Base-by-base conservation (phyloP, 2,113 vertebrate genomes). In the Sinocyclocheilus rhinocerous region DNA sequence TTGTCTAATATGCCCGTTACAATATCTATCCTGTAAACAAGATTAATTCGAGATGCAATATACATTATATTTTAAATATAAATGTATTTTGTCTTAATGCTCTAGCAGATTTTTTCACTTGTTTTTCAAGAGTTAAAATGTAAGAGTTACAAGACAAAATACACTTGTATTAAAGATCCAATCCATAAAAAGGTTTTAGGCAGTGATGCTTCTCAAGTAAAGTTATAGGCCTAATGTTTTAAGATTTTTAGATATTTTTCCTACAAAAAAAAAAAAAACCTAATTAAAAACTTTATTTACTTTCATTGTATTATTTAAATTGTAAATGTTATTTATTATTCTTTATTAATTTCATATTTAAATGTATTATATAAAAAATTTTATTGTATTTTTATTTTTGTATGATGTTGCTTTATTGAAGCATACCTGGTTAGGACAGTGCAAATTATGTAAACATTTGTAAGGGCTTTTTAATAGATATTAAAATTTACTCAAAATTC, bases 381-480 rank as follows among this genome's bases (percentile, higher is more conserved):
- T 16, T 16, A 67, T 33, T 33, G 26, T 33, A 36, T 36, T 6
- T 50, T 55, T 55, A 55, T 20, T 55, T 55, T 55, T 55, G 52
- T 18, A 6, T 55, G 15, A 4, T 69, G 16, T 4, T 7, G 29
- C 16, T 70, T 70, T 70, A 70, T 73, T 73, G 36, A 0, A 11
- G 20, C 70, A 45, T 73, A 4, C 20, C 70, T 73, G 39, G 36
- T 73, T 42, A 45, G 36, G 39, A 45, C 36, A 45, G 20, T 73
- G 70, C 22, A 73, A 73, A 73, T n/a, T 42, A 45, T 73, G 36
- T 73, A 73, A 73, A 73, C 20, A 2, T 45, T 63, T 63, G n/a
- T 6, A 55, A 55, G 52, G 52, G 52, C 5, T 36, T 20, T 36
- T 36, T 36, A 36, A 70, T 10, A 33, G 16, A 36, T 10, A 70